phyloP scores from a whole-genome alignment of 1,140 invertebrate genomes.

The Schlechtendalia chinensis region DNA sequence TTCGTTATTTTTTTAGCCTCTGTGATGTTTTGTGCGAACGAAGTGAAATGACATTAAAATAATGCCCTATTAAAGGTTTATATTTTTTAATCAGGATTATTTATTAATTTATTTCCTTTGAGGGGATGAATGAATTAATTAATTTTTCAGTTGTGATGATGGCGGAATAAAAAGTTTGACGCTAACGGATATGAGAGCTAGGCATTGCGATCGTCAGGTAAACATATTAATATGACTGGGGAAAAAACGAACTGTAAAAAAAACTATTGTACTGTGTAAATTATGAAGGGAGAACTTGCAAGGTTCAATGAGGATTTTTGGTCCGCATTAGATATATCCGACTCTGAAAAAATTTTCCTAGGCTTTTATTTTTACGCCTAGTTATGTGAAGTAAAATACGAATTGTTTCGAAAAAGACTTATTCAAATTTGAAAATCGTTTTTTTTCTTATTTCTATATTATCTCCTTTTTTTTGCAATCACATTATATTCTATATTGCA shows the following conservation, averaged over 20 bases:
- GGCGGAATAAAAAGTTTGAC: background rate
- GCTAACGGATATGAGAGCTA: background rate
- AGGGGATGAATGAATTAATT: constrained; percentile 18
- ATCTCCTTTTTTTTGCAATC: no score
- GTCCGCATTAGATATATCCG: background rate
- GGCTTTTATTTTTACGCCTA: background rate
- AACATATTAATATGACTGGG: background rate
- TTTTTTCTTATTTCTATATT: background rate
- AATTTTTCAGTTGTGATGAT: background rate
- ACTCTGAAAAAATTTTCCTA: constrained; percentile 1
- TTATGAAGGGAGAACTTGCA: constrained; percentile 21
- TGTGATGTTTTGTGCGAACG: background rate
- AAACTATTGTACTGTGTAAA: constrained; percentile 11
- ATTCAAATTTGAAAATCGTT: constrained; percentile 10
- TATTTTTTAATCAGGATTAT: constrained; percentile 28
- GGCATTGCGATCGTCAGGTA: constrained; percentile 12
- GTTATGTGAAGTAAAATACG: constrained; percentile 18
- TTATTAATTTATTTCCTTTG: background rate
- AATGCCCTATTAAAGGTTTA: background rate
- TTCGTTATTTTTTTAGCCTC: background rate
- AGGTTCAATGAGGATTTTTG: constrained; percentile 15
- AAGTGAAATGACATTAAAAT: constrained; percentile 1
- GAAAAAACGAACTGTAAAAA: background rate
- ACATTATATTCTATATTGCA: no score
- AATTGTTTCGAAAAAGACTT: constrained; percentile 1